Base-by-base conservation (phyloP, 2,888 invertebrate species). In the Eupithecia vulgata region DNA sequence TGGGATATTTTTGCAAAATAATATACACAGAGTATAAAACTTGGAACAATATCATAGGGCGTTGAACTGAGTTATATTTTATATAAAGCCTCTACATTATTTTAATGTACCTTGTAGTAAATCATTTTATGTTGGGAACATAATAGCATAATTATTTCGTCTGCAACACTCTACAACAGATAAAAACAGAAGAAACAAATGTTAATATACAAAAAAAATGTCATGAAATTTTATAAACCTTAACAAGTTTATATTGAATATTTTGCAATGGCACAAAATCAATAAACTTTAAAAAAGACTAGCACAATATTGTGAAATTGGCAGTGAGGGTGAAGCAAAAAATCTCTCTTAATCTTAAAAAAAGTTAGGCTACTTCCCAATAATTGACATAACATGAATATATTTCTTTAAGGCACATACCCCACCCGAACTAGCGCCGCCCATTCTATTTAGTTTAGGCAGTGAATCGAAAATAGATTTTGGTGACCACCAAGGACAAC, bases 1-100 rank as follows among this genome's bases (percentile, higher is more conserved):
- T 68, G 65, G 64, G 3, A 34, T 17, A 61, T 61, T 7, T 8
- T 67, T 48, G 71, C 67, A 62, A 71, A 67, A 71, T 64, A 6
- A n/a, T 21, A 52, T 52, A 21, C 25, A 57, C 57, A 57, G 25
- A 12, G 12, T 1, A 57, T 4, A 52, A 21, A 25, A 25, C 12
- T 12, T 25, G 12, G 25, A 25, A 52, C 52, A 17, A 8, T 12
- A 21, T 12, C 57, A 12, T 57, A 25, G 57, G 57, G 57, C 57
- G 5, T 25, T 57, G 57, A 57, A 57, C 57, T 25, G 5, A 25
- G 25, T 21, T 13, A 12, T 0, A 25, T 57, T 57, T 57, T 8
- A 52, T 21, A 52, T 21, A 12, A 13, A 21, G 13, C 15, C 21
- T 21, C 21, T 57, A 21, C 21, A 52, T 52, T 10, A 52, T 52